Conservation (phyloP, 2,888 invertebrate genomes). For the Caenorhabditis sp. region DNA sequence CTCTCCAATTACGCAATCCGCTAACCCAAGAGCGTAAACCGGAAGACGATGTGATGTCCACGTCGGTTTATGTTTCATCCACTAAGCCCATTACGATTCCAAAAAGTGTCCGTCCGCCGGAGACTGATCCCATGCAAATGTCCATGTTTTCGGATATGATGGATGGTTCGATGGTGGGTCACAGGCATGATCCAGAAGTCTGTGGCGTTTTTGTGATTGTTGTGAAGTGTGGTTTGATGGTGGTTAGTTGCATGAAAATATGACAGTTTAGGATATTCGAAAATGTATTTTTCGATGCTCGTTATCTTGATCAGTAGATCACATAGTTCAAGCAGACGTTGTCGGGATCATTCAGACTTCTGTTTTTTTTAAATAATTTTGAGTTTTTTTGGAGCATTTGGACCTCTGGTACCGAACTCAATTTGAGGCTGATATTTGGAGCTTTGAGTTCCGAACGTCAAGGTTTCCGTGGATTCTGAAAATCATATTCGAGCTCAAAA, state of each 20-base stretch:
- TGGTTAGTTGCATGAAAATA: not conserved
- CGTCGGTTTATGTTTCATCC: slow-evolving; percentile 43
- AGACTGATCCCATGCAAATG: slow-evolving; percentile 68
- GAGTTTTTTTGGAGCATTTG: no score
- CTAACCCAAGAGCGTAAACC: slow-evolving; percentile 41
- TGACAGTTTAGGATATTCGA: no score
- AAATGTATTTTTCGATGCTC: no score
- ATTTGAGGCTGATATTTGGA: no score
- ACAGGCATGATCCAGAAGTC: slow-evolving; percentile 8
- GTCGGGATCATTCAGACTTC: no score
- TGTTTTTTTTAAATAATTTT: no score
- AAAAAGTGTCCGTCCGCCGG: slow-evolving; percentile 46
- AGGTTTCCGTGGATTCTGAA: no score
- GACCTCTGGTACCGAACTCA: no score
- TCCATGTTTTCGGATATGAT: slow-evolving; percentile 70
- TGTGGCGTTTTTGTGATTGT: slow-evolving; percentile 34
- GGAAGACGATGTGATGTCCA: slow-evolving; percentile 57
- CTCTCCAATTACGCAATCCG: slow-evolving; percentile 66
- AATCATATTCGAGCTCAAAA: no score
- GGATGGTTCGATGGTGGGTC: slow-evolving; percentile 72
- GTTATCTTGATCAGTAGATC: no score
- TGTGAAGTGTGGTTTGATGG: not conserved
- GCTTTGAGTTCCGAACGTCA: no score
- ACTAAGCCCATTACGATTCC: slow-evolving; percentile 54
- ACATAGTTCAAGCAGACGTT: no score